Evolutionary conservation across 2,113 vertebrate genomes (phyloP), one percentile per base, ranked within the genome.

Genomic region (Potamarius usumacintae): DNA sequence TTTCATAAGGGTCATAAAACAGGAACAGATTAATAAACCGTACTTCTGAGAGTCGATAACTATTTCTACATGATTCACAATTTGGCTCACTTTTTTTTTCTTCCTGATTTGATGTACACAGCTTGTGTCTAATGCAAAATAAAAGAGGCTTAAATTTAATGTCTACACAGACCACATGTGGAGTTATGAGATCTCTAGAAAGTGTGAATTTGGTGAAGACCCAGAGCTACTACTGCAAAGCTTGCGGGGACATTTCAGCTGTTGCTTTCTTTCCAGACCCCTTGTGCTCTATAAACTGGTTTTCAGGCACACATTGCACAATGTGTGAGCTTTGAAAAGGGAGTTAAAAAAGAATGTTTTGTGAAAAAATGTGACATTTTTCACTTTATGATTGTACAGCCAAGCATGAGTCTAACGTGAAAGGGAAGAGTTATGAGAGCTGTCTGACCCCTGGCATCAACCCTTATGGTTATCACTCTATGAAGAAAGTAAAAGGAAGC

Each of bases 191-290:
- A 94, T 94, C 92, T 94, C 92, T 89, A 92, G 92, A 82, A 89
- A 93, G 95, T 90, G 93, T 92, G 92, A 95, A 94, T 91, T 94
- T 93, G 93, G 92, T 89, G 89, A 93, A 92, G 92, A 93, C 87
- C 91, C 91, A 92, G 89, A 87, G 89, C 91, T 94, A 92, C 53
- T 48, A 93, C 92, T 93, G 90, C 34, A 92, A 65, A 87, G 53
- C 42, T 34, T 69, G 60, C 72, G 15, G 55, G n/a, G 80, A 83
- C 65, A 62, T 71, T 78, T 69, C 34, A 82, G 17, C 69, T 67
- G 65, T 85, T 82, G 67, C 34, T 20, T 71, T 48, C 11, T 48
- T 48, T 50, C 17, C n/a, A 27, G 85, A 80, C 52, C 77, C 77
- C 67, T 5, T 53, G 42, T 20, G 48, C 50, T 82, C 15, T 72